Conservation (phyloP, 2,888 invertebrate genomes). For the Cylindroiulus punctatus region DNA sequence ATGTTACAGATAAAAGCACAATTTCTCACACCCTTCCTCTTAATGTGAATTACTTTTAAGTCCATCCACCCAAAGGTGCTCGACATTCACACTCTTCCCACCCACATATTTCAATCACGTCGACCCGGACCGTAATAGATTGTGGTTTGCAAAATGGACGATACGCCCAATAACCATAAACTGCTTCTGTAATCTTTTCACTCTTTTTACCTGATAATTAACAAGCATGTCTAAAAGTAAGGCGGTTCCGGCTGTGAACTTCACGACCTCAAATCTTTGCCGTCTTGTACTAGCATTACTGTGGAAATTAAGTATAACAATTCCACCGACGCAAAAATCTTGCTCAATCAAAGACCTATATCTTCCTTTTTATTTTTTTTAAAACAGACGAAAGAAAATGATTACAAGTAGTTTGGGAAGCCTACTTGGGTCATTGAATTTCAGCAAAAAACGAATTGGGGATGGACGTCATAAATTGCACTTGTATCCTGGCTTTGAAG, state of each 20-base stretch:
- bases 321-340: slow-evolving; percentile 49
- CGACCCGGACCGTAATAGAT: slow-evolving; percentile 30
- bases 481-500: background rate
- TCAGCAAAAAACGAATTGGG: background rate
- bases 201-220: slow-evolving; percentile 50
- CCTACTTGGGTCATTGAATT: background rate
- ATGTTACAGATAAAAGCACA: slow-evolving; percentile 43
- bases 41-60: slow-evolving; percentile 44
- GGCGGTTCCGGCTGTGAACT: slow-evolving; percentile 50
- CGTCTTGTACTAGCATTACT: background rate
- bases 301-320: slow-evolving; percentile 25
- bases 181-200: slow-evolving; percentile 48
- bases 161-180: slow-evolving; percentile 44
- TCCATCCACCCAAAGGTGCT: slow-evolving; percentile 47
- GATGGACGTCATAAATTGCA: slow-evolving; percentile 5
- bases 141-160: slow-evolving; percentile 5
- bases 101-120: slow-evolving; percentile 40
- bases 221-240: slow-evolving; percentile 47
- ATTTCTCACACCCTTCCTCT: slow-evolving; percentile 43
- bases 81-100: slow-evolving; percentile 45
- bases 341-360: slow-evolving; percentile 40
- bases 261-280: slow-evolving; percentile 3
- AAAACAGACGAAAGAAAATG: background rate
- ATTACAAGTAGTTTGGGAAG: background rate
- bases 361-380: background rate